Percentiles rank a stretch among this genome's conserved stretches.
Evolutionary conservation across 2,888 invertebrate genomes (phyloP).

Genomic region (Choreutis nemorana): DNA sequence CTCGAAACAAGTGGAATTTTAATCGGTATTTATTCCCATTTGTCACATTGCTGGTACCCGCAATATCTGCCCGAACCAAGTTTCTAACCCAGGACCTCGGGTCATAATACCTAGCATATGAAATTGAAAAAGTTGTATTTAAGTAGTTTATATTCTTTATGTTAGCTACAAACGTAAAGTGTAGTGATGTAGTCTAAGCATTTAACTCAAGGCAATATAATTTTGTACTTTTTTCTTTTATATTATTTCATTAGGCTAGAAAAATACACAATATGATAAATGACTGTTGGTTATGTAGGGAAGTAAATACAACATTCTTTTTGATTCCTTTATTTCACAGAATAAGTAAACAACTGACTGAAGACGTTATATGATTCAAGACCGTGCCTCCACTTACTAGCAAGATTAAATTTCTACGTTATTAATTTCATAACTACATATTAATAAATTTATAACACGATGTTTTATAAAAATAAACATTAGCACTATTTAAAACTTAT

Average conservation of each 20-base stretch:
- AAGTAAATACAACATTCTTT: slow-evolving; percentile 12
- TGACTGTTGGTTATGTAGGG: background rate
- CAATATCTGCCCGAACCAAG: too few species aligned
- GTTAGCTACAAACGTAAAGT: background rate
- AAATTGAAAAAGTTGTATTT: background rate
- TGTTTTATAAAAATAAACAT: slow-evolving; percentile 65
- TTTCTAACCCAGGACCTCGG: too few species aligned
- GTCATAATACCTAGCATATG: too few species aligned
- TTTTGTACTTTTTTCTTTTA: too few species aligned
- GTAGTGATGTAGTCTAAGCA: too few species aligned
- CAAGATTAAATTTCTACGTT: slow-evolving; percentile 46
- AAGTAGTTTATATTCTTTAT: background rate
- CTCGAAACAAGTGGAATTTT: too few species aligned
- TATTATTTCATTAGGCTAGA: background rate
- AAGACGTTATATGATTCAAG: slow-evolving; percentile 64
- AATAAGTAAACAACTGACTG: slow-evolving; percentile 63
- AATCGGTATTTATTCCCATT: too few species aligned
- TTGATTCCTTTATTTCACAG: slow-evolving; percentile 59
- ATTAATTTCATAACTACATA: slow-evolving; percentile 59
- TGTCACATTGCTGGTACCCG: too few species aligned
- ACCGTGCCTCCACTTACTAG: slow-evolving; percentile 55
- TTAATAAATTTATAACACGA: slow-evolving; percentile 59
- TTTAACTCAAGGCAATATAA: too few species aligned
- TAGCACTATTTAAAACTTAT: slow-evolving; percentile 63
- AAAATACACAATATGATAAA: background rate